Base-by-base conservation (phyloP, 1,140 invertebrate genomes). In the Drosophila micromelanica region DNA sequence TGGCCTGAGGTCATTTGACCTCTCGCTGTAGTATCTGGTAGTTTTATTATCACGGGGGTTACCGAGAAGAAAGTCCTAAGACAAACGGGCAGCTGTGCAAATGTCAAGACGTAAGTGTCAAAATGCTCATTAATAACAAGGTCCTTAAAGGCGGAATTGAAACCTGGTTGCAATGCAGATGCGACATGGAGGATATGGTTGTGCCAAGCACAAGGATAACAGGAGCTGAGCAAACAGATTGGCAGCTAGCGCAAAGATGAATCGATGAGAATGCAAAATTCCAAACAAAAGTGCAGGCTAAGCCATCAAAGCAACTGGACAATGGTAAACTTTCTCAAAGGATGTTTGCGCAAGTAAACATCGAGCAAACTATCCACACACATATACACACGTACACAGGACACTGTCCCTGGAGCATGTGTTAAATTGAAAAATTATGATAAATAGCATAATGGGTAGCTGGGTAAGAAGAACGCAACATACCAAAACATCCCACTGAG, bases 361-460 rank as follows among this genome's bases (percentile, higher is more conserved):
- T 64, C 62, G 76, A 64, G 57, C 3, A 77, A 80, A 84, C 76
- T 87, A 79, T 89, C 40, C 63, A 35, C n/a, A 45, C 54, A 63
- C 32, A 63, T 37, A 67, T 13, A 46, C 48, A 82, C 49, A 70
- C 57, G 42, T n/a, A 30, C 48, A 13, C 62, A 60, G 27, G 30
- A 45, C 49, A 49, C 57, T 75, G 52, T 38, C 42, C 43, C 43
- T 13, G 32, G 40, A 59, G 62, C 51, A 37, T 42, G 37, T 90
- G 73, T 79, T 91, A 85, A 91, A 91, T 91, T 91, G 90, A 91
- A 91, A 91, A 91, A 91, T 91, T 91, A 91, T 91, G 90, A 91
- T 91, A 91, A 91, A 91, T 87, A 90, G 86, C 57, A 81, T 56
- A 73, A 90, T 80, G 73, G 54, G 54, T 80, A 82, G 78, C 76